A percentile compares a stretch with the other conserved stretches of the same genome.
Conservation (phyloP, 2,797 vertebrate species). For the Fistularia commersonii region DNA sequence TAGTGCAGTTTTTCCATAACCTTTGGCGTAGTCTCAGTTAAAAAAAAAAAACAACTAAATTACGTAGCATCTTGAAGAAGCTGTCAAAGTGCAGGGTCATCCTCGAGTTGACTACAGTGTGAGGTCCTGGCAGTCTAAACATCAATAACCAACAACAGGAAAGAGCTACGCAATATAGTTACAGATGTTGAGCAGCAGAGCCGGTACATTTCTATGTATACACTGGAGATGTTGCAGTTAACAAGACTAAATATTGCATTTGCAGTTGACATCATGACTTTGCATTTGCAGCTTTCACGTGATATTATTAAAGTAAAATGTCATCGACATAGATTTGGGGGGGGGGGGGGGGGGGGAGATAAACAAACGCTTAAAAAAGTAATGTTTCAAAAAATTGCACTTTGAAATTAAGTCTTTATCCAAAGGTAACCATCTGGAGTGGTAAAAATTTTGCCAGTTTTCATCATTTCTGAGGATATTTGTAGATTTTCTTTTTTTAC, state of each 20-base stretch:
- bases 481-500: too few relatives aligned
- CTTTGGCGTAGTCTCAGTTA: conserved; percentile 75
- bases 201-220: conserved; percentile 5
- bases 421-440: too few relatives aligned
- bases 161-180: conserved; percentile 5
- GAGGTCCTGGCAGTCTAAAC: conserved; percentile 27
- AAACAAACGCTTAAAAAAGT: too few relatives aligned
- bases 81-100: conserved; percentile 36
- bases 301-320: too few relatives aligned
- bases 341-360: too few relatives aligned
- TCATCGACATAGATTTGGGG: too few relatives aligned
- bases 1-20: conserved; percentile 63
- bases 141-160: conserved; percentile 18
- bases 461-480: too few relatives aligned
- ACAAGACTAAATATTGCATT: conserved; percentile 2
- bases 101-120: conserved; percentile 18
- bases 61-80: conserved; percentile 29
- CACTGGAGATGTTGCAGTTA: conserved; percentile 3
- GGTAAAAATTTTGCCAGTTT: too few relatives aligned
- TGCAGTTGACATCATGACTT: background rate
- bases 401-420: too few relatives aligned
- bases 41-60: conserved; percentile 29
- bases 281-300: background rate
- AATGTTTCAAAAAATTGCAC: too few relatives aligned
- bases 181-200: conserved; percentile 15